Evolutionary conservation across 2,888 invertebrate species (phyloP).

Genomic region (Scrobipalpa atriplicella): DNA sequence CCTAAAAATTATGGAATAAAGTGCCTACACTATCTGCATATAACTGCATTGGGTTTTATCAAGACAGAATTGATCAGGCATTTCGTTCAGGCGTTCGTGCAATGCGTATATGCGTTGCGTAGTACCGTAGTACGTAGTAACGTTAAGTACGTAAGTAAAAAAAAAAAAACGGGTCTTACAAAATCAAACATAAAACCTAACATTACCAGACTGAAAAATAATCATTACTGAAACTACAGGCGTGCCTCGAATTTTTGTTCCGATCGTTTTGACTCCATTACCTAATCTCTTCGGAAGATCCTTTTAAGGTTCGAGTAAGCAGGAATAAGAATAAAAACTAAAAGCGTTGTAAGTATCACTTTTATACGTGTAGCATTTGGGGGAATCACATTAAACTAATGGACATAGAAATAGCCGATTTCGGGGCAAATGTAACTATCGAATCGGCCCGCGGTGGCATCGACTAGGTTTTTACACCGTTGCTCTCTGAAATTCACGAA

Average conservation of each 20-base stretch:
- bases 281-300: conserved; percentile 8
- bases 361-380: conserved; percentile 45
- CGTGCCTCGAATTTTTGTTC: conserved; percentile 3
- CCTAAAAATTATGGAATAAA: background rate
- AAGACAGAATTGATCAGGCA: background rate
- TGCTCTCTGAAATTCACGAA: conserved; percentile 35
- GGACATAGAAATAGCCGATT: conserved; percentile 63
- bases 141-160: background rate
- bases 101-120: too few relatives aligned
- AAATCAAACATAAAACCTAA: too few relatives aligned
- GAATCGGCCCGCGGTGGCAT: conserved; percentile 43
- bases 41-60: background rate
- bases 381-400: conserved; percentile 67
- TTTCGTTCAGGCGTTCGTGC: background rate
- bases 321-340: conserved; percentile 36
- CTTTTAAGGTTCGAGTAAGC: conserved; percentile 17
- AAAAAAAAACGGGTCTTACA: background rate
- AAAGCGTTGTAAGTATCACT: conserved; percentile 39
- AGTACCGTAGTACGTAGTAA: background rate
- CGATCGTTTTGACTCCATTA: background rate
- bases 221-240: background rate
- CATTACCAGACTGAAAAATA: background rate
- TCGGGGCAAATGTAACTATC: conserved; percentile 58
- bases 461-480: conserved; percentile 47
- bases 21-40: background rate